Percentiles rank a stretch among this genome's conserved stretches.
phyloP scores from a whole-genome alignment of 1,140 invertebrate genomes.

The Paralvinella palmiformis region DNA sequence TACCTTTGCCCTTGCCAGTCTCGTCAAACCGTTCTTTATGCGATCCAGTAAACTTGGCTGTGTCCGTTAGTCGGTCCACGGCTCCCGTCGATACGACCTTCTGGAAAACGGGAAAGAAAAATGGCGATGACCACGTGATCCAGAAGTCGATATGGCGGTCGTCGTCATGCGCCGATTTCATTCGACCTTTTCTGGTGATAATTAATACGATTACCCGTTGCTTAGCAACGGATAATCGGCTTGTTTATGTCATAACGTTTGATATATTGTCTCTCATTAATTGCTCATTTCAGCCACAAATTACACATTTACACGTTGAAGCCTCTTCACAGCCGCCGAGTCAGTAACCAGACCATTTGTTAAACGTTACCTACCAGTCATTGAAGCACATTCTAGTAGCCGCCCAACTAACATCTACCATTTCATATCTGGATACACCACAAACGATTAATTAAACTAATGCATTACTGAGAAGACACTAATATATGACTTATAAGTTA shows the following conservation, averaged over 20 bases:
- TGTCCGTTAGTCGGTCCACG: constrained; percentile 71
- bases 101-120: constrained; percentile 11
- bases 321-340: too few species aligned
- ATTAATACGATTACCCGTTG: neutral
- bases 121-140: neutral
- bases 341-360: too few species aligned
- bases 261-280: neutral
- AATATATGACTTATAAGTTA: too few species aligned
- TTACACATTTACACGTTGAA: too few species aligned
- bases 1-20: constrained; percentile 47
- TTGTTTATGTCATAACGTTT: neutral
- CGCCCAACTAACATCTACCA: too few species aligned
- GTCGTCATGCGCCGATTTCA: neutral
- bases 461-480: too few species aligned
- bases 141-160: neutral
- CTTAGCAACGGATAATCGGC: neutral
- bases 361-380: too few species aligned
- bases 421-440: too few species aligned
- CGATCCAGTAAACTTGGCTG: constrained; percentile 45
- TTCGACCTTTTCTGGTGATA: neutral
- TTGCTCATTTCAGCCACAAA: too few species aligned
- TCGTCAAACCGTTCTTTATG: constrained; percentile 49
- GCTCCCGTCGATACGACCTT: constrained; percentile 44
- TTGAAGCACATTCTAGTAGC: too few species aligned
- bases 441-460: too few species aligned